Evolutionary conservation across 2,888 invertebrate species (phyloP), one percentile per base, ranked within the genome.

Genomic region (Eristalis tenax): DNA sequence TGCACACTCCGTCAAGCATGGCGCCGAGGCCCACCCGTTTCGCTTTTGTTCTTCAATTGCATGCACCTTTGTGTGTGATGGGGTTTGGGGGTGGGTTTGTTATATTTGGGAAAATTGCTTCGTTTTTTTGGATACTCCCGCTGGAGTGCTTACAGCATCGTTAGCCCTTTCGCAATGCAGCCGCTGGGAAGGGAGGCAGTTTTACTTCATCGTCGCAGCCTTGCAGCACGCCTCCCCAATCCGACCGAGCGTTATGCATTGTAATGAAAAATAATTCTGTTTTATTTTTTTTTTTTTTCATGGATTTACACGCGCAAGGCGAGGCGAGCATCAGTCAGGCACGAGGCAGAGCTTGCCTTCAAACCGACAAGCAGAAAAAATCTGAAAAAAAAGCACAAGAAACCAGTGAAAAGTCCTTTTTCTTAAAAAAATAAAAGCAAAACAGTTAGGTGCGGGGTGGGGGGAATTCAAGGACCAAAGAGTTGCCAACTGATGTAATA

Each of bases 401-500:
- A 65, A 35, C 32, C 32, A 35, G 35, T 35, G 15, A 43, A 50
- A 35, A 50, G 32, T 35, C 71, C 71, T 63, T 77, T 83, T 71
- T 50, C 38, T 68, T 61, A 35, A 64, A 70, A 40, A 38, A 76
- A 66, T 56, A 65, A 50, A 64, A n/a, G 6, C 11, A 26, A 59
- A 6, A 23, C 11, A 10, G 11, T 18, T 8, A 23, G 26, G 26
- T 3, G 26, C 2, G 26, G 26, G 1, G 1, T 1, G 26, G 26
- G 26, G 2, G 23, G 23, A 59, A 26, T 59, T 63, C 15, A 76
- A 76, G 68, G 68, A 76, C 74, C 57, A 69, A 76, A 77, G 85
- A 61, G 77, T 85, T 82, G 73, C 73, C 65, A 85, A 77, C 77
- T 78, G 82, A 85, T 85, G 77, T 86, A 86, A 82, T 82, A 82